Evolutionary conservation across 2,797 vertebrate species (phyloP), one percentile per base, ranked within the genome.

Genomic region (Xiphophorus birchmanni): DNA sequence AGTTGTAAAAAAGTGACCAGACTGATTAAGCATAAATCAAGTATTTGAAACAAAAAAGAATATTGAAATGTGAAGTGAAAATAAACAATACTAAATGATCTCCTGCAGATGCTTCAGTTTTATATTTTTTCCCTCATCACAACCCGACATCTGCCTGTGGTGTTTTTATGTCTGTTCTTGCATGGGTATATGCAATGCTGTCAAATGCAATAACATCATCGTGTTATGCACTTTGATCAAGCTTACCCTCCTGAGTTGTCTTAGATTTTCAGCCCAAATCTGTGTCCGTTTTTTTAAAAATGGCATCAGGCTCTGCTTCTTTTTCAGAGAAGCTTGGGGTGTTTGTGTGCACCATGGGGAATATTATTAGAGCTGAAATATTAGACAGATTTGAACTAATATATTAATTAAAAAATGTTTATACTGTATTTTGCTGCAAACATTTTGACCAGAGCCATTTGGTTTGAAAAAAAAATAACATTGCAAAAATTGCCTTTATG

Each of bases 171-270:
- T 82, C 63, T 82, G 77, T 75, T 73, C 81, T 82, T 81, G 84
- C 65, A 32, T 83, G 72, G 80, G 74, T 82, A 73, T 88, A 77
- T 86, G 82, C 75, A 80, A 80, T 83, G 81, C 90, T 92, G 91
- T 93, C 93, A 92, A 56, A 80, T 80, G 73, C 73, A 75, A 87
- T 92, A 87, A 88, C 84, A 75, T 93, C 90, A 90, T 76, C 47
- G 74, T 42, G 47, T 76, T 82, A 73, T 76, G 67, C 75, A 71
- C 86, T 90, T 87, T 84, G 89, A 92, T 92, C 90, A 90, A 85
- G 75, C 56, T 81, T 82, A 77, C 82, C 80, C 85, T 37, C 87
- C 48, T 71, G 79, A 89, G 84, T 81, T 80, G 74, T 78, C 69
- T 77, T 74, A 56, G 69, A 60, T 80, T 87, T 84, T 86, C 77